A percentile compares a stretch with the other conserved stretches of the same genome.
Conservation (phyloP, 2,888 invertebrate species). For the Ptilodon capucinus region DNA sequence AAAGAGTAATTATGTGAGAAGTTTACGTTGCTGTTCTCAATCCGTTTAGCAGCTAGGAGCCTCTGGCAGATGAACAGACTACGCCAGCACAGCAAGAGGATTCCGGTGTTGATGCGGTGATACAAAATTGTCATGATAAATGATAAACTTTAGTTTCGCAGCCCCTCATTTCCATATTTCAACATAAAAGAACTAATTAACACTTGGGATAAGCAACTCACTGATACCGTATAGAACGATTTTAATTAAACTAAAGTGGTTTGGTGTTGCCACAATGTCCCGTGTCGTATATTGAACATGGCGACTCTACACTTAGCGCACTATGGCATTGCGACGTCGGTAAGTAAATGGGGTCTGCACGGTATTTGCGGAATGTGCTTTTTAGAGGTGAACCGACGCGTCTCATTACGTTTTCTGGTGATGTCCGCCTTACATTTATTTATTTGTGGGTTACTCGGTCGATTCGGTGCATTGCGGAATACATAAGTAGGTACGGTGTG, state of each 20-base stretch:
- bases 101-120: too few species aligned
- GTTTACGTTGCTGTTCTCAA: too few species aligned
- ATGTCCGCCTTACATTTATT: conserved; percentile 14
- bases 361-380: conserved; percentile 24
- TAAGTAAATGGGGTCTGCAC: conserved; percentile 32
- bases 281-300: neutral
- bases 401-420: conserved; percentile 20
- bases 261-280: neutral
- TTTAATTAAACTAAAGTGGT: neutral
- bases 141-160: too few species aligned
- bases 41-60: too few species aligned
- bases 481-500: neutral
- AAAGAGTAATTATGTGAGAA: too few species aligned
- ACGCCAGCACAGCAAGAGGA: too few species aligned
- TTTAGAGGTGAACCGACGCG: conserved; percentile 19
- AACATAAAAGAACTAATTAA: too few species aligned
- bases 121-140: too few species aligned
- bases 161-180: too few species aligned
- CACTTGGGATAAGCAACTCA: too few species aligned
- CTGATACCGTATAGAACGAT: too few species aligned
- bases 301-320: neutral
- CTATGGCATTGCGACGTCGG: conserved; percentile 19
- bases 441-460: conserved; percentile 6
- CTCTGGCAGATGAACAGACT: too few species aligned
- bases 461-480: conserved; percentile 1